phyloP scores from a whole-genome alignment of 2,113 vertebrate genomes.

The Rhinichthys klamathensis region DNA sequence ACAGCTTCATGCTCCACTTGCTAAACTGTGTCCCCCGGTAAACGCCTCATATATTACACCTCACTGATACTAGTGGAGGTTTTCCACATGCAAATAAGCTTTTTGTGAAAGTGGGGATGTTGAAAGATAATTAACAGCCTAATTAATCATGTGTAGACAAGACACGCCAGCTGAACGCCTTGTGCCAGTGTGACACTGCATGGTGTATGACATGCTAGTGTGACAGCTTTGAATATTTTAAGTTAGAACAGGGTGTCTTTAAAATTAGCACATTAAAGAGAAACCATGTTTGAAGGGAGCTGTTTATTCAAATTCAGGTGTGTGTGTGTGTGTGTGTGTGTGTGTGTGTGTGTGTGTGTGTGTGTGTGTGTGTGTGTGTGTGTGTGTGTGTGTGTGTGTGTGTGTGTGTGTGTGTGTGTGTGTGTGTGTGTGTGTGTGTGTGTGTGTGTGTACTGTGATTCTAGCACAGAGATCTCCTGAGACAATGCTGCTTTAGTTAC shows the following conservation, averaged over 20 bases:
- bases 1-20: conserved; percentile 23
- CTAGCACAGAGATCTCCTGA: background rate
- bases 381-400: no score
- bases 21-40: conserved; percentile 24
- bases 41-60: conserved; percentile 16
- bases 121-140: conserved; percentile 2
- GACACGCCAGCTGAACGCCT: background rate
- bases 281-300: background rate
- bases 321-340: background rate
- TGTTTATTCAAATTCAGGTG: background rate
- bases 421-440: no score
- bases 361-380: no score
- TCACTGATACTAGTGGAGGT: background rate
- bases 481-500: background rate
- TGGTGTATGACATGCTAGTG: background rate
- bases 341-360: no score
- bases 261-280: background rate
- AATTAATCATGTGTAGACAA: background rate
- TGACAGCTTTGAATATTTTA: conserved; percentile 12
- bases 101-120: conserved; percentile 1
- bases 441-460: background rate
- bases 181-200: background rate
- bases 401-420: no score
- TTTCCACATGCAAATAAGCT: conserved; percentile 4
- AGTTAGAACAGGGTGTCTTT: background rate